Percentiles rank a stretch among this genome's conserved stretches.
These are phyloP conservation scores for Heliconius erato DNA, from an alignment of 2,888 invertebrate species.

Conservation along the genomic window DNA sequence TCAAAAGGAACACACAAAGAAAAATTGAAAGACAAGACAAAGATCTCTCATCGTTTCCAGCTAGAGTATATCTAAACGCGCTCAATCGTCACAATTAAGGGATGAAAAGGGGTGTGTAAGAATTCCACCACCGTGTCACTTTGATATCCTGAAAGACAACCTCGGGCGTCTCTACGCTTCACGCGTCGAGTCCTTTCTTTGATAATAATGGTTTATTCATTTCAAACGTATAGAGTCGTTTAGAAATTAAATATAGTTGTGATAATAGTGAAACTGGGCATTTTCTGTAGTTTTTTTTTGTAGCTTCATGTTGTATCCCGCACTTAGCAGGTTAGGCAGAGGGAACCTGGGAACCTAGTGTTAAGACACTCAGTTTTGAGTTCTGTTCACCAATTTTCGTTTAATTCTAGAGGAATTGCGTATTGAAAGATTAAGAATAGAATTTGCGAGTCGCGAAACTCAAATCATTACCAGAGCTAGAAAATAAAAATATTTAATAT, in stretches of 20 bases:
- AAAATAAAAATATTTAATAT: too few relatives aligned
- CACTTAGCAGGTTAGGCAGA: too few relatives aligned
- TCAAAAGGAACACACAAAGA: background rate
- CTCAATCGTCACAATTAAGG: slow-evolving; percentile 9
- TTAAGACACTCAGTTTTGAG: too few relatives aligned
- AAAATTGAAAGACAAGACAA: background rate
- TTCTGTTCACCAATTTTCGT: too few relatives aligned
- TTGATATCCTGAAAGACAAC: slow-evolving; percentile 59
- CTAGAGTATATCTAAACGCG: slow-evolving; percentile 1
- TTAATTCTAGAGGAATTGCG: too few relatives aligned
- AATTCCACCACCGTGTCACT: slow-evolving; percentile 21
- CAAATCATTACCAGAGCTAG: too few relatives aligned
- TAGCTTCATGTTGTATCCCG: too few relatives aligned
- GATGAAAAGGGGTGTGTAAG: slow-evolving; percentile 4
- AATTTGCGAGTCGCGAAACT: too few relatives aligned
- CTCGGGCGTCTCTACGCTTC: slow-evolving; percentile 51
- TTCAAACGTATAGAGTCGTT: background rate
- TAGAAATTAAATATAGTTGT: background rate
- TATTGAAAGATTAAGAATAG: too few relatives aligned
- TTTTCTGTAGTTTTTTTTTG: too few relatives aligned
- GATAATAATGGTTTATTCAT: slow-evolving; percentile 10
- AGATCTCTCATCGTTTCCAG: background rate
- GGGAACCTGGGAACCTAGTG: too few relatives aligned
- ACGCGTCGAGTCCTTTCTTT: background rate
- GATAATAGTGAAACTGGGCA: background rate